phyloP scores from a whole-genome alignment of 1,140 invertebrate species.

The Pantala flavescens region DNA sequence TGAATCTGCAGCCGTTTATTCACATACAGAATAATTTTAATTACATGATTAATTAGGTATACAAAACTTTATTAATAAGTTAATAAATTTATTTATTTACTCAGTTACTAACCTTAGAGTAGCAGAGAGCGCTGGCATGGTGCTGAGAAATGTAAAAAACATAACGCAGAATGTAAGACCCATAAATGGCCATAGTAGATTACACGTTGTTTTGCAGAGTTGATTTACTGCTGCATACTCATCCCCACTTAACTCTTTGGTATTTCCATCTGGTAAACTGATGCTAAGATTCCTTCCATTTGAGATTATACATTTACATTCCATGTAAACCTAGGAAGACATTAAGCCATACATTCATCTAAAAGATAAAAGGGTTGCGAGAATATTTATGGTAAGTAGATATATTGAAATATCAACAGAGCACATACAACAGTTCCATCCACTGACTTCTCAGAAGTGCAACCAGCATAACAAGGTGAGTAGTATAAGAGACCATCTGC shows the following conservation, averaged over 20 bases:
- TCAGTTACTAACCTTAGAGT: slow-evolving; percentile 59
- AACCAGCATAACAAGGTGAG: slow-evolving; percentile 75
- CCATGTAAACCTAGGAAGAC: slow-evolving; percentile 14
- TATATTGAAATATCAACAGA: too few species aligned
- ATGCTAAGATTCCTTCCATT: slow-evolving; percentile 15
- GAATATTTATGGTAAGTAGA: too few species aligned
- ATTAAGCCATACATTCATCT: too few species aligned
- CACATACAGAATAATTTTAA: too few species aligned
- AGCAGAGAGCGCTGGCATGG: slow-evolving; percentile 64
- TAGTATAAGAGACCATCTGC: slow-evolving; percentile 69
- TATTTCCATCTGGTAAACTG: neutral
- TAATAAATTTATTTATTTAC: too few species aligned
- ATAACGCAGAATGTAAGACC: slow-evolving; percentile 56
- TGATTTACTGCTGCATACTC: slow-evolving; percentile 43
- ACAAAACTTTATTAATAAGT: too few species aligned
- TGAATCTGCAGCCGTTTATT: too few species aligned
- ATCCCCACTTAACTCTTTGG: neutral
- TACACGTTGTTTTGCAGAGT: slow-evolving; percentile 51
- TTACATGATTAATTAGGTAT: too few species aligned
- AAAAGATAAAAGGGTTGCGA: too few species aligned
- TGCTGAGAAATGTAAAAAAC: slow-evolving; percentile 63
- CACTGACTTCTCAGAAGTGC: slow-evolving; percentile 36
- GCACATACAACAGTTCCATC: too few species aligned
- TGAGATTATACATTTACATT: slow-evolving; percentile 28
- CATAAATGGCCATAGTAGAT: slow-evolving; percentile 53